Base-by-base conservation (phyloP, 1,140 invertebrate species). In the Aphelenchoides fujianensis region DNA sequence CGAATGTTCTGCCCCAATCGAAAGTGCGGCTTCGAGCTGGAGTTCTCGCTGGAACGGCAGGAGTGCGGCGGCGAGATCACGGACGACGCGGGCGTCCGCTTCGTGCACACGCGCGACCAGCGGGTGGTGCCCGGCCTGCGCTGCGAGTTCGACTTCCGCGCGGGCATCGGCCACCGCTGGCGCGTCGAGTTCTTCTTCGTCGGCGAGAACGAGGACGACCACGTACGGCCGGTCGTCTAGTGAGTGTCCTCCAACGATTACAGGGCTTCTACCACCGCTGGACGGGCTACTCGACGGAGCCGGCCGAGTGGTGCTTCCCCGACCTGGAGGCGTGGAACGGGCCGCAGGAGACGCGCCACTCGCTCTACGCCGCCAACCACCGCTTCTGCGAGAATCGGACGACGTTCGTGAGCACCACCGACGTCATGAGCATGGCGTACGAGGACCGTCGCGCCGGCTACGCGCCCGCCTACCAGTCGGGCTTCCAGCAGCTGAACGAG, bases 1-100 rank as follows among this genome's bases (percentile, higher is more conserved):
- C 68, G 69, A 1, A 28, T 67, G 27, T 84, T 79, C 52, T 81
- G 79, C 59, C 59, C 68, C 27, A 48, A 69, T 5, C 52, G 74
- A 12, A 73, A 80, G 30, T 82, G 81, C 41, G 81, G 81, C n/a
- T 82, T 82, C 64, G 67, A 75, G 27, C 23, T 82, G 28, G 68
- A 64, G 19, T 74, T 72, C 37, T 32, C 28, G 27, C 69, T 62
- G 52, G 63, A 61, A 23, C 77, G 69, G 48, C 64, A 30, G n/a
- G 75, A 69, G 12, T 82, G 83, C 62, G 81, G 83, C 12, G 83
- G 83, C 2, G 30, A 32, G 2, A 76, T 82, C 32, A 70, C 59
- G n/a, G 72, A 84, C 30, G 59, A 75, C 27, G 35, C 63, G 36
- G 81, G 81, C 2, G 23, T 82, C 7, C 59, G 28, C 27, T 16